Percentiles rank a stretch among this genome's conserved stretches.
Conservation (phyloP, 2,888 invertebrate genomes). For the Tetranychus truncatus region DNA sequence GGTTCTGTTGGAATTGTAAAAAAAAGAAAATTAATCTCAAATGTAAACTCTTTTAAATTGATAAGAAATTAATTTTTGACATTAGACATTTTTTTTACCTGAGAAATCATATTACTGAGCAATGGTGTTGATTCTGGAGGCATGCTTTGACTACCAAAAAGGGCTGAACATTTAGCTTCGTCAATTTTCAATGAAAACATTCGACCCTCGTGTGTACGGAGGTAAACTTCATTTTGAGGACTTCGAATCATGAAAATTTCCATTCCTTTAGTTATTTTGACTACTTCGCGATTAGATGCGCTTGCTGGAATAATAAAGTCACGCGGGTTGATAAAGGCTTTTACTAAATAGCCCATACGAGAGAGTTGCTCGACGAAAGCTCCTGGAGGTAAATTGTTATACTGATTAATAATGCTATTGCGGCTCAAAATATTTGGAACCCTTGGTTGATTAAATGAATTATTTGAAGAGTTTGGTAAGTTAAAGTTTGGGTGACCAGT, state of each 20-base stretch:
- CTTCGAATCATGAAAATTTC: conserved; percentile 84
- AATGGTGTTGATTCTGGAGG: not conserved
- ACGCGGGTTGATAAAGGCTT: conserved; percentile 47
- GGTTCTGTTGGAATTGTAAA: no score
- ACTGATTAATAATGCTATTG: conserved; percentile 4
- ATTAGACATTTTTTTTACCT: not conserved
- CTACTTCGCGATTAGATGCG: conserved; percentile 53
- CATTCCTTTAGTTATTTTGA: conserved; percentile 78
- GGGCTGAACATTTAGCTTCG: not conserved
- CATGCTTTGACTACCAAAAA: not conserved
- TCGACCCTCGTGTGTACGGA: conserved; percentile 81
- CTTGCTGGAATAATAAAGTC: conserved; percentile 51
- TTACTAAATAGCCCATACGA: not conserved
- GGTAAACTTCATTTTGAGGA: conserved; percentile 72
- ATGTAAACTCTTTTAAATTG: no score
- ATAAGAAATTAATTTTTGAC: not conserved
- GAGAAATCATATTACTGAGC: not conserved
- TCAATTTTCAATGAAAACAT: conserved; percentile 56
- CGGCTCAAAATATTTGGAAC: conserved; percentile 6
- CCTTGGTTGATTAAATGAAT: not conserved
- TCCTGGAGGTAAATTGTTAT: not conserved
- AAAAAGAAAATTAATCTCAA: no score
- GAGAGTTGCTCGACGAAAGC: conserved; percentile 5
- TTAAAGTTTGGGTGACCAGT: not conserved
- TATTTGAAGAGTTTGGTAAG: not conserved